Evolutionary conservation across 1,140 invertebrate genomes (phyloP).

Genomic region (Leptestheria dahalacensis): DNA sequence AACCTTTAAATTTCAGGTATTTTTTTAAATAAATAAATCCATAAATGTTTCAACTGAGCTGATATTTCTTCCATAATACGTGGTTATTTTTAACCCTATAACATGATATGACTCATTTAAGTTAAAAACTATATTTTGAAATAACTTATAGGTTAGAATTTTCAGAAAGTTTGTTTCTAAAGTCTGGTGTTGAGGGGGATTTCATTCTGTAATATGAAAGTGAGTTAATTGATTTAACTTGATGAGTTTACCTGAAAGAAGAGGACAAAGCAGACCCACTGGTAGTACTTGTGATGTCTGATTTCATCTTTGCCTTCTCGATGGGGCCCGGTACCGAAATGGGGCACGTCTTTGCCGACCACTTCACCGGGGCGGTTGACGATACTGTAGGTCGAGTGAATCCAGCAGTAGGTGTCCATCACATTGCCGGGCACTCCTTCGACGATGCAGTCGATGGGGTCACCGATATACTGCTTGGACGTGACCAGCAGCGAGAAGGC

Average conservation of each 20-base stretch:
- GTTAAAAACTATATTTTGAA: too few relatives aligned
- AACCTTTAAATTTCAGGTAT: too few relatives aligned
- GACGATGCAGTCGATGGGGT: constrained; percentile 46
- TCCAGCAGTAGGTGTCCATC: constrained; percentile 81
- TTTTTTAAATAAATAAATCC: too few relatives aligned
- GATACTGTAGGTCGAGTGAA: constrained; percentile 74
- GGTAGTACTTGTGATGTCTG: constrained; percentile 38
- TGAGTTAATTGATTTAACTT: too few relatives aligned
- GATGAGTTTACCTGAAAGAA: constrained; percentile 24
- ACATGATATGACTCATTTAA: too few relatives aligned
- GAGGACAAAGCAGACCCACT: constrained; percentile 32
- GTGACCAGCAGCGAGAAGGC: constrained; percentile 31
- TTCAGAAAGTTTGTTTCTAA: too few relatives aligned
- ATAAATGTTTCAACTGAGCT: too few relatives aligned
- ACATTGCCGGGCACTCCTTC: constrained; percentile 34
- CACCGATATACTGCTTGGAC: constrained; percentile 47
- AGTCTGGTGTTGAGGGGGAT: too few relatives aligned
- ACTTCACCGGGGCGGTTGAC: constrained; percentile 26
- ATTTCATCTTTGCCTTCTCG: constrained; percentile 34
- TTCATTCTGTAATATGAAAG: too few relatives aligned
- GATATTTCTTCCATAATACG: too few relatives aligned
- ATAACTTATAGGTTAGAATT: too few relatives aligned
- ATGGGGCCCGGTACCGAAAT: constrained; percentile 22
- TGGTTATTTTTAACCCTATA: too few relatives aligned
- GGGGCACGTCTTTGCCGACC: constrained; percentile 20